phyloP scores from a whole-genome alignment of 2,888 invertebrate genomes.

The Drosophila mimica region DNA sequence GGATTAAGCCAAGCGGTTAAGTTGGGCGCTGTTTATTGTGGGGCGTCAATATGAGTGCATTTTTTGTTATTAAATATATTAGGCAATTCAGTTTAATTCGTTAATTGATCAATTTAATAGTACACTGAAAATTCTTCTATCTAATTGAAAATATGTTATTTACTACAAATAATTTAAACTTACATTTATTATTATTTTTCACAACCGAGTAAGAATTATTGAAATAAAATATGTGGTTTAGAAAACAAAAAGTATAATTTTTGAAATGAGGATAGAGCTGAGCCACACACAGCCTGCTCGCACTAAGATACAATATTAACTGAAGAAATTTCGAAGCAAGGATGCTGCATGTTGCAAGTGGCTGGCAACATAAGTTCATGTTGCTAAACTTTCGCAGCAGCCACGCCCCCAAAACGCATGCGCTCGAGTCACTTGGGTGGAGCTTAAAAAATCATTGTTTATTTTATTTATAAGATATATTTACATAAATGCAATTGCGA shows the following conservation, averaged over 20 bases:
- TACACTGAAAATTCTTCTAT: not conserved
- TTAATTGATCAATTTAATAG: not conserved
- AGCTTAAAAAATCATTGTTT: conserved; percentile 14
- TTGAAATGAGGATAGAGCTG: conserved; percentile 53
- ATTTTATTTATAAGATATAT: not conserved
- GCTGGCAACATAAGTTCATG: conserved; percentile 41
- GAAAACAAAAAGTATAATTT: conserved; percentile 50
- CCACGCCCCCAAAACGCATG: conserved; percentile 63
- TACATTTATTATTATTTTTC: conserved; percentile 25
- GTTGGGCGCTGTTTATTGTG: not conserved
- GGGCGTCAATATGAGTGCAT: not conserved
- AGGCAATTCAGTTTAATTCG: not conserved
- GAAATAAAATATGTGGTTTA: conserved; percentile 10
- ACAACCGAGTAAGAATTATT: conserved; percentile 6
- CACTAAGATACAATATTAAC: conserved; percentile 52
- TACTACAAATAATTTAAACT: conserved; percentile 15
- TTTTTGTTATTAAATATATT: not conserved
- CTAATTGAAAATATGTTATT: not conserved
- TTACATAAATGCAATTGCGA: not conserved
- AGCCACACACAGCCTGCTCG: conserved; percentile 53
- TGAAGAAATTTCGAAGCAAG: conserved; percentile 19
- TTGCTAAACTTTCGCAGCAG: conserved; percentile 22
- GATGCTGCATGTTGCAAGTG: conserved; percentile 50
- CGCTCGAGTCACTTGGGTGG: conserved; percentile 50
- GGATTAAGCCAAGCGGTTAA: conserved; percentile 18